phyloP scores from a whole-genome alignment of 2,888 invertebrate genomes.

The Volucella inflata region DNA sequence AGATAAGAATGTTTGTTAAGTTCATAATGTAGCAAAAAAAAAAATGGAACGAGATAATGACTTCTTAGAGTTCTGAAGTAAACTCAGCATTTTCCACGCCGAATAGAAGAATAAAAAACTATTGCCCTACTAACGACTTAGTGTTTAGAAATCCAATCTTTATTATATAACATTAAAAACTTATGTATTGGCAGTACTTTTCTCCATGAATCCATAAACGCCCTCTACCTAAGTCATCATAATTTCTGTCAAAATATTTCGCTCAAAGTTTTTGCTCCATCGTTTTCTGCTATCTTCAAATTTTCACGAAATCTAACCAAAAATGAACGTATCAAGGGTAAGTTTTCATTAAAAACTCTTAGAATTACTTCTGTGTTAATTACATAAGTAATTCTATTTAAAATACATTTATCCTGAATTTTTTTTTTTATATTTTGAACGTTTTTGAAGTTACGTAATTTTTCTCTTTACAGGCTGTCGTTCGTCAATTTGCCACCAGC shows the following conservation, averaged over 20 bases:
- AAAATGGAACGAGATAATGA: no score
- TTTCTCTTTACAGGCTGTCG: slow-evolving; percentile 79
- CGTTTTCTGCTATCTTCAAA: slow-evolving; percentile 61
- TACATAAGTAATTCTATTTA: no score
- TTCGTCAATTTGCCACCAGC: slow-evolving; percentile 81
- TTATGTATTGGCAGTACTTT: slow-evolving; percentile 53
- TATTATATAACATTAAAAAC: neutral
- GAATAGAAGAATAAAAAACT: no score
- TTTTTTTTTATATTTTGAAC: neutral
- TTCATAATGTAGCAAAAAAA: no score
- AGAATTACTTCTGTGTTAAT: no score
- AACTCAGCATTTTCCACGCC: no score
- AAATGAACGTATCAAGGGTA: slow-evolving; percentile 82
- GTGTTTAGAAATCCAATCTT: no score
- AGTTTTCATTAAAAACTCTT: slow-evolving; percentile 67
- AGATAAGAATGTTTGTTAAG: no score
- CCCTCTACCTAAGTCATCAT: slow-evolving; percentile 44
- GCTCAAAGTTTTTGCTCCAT: slow-evolving; percentile 13
- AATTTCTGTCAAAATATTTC: slow-evolving; percentile 57
- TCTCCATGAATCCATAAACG: slow-evolving; percentile 63
- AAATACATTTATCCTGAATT: no score
- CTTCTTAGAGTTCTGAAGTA: no score
- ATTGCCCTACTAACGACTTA: no score
- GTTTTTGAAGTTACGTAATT: slow-evolving; percentile 79
- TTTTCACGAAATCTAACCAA: slow-evolving; percentile 71